A percentile compares a stretch with the other conserved stretches of the same genome.
Evolutionary conservation across 2,113 vertebrate genomes (phyloP).

Genomic region (Maccullochella peelii): DNA sequence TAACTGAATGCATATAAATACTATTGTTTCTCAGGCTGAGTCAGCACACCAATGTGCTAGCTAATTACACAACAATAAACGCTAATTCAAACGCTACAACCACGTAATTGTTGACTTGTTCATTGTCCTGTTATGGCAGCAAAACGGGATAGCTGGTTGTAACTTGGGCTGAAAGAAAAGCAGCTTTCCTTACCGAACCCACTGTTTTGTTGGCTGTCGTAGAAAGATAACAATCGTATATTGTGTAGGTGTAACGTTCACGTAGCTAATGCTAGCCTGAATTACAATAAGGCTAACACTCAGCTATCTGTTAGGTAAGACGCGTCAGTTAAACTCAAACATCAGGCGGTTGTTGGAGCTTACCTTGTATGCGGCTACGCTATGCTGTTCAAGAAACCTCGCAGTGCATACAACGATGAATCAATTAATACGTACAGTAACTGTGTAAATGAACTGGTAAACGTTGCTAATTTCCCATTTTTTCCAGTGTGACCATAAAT

Average conservation of each 20-base stretch:
- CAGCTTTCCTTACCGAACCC: neutral
- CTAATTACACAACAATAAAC: conserved; percentile 65
- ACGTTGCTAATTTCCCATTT: conserved; percentile 63
- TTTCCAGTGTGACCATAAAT: conserved; percentile 71
- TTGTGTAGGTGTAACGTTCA: conserved; percentile 51
- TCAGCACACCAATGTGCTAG: conserved; percentile 8
- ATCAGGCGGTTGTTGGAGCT: conserved; percentile 25
- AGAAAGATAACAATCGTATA: conserved; percentile 47
- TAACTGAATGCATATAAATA: neutral
- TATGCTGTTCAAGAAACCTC: conserved; percentile 28
- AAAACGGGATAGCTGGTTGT: neutral
- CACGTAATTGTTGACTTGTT: neutral
- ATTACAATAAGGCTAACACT: conserved; percentile 62
- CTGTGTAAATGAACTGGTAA: conserved; percentile 62
- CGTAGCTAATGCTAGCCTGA: conserved; percentile 69
- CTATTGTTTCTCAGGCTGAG: neutral
- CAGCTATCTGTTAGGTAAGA: conserved; percentile 37
- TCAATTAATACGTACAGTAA: conserved; percentile 41
- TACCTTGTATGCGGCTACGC: conserved; percentile 65
- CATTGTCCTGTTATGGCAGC: neutral
- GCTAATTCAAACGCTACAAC: conserved; percentile 22
- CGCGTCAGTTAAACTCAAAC: conserved; percentile 28
- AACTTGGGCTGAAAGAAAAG: neutral
- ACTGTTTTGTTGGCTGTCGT: neutral
- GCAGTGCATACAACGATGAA: neutral